Conservation (phyloP, 2,113 vertebrate genomes). For the Gymnogyps californianus region DNA sequence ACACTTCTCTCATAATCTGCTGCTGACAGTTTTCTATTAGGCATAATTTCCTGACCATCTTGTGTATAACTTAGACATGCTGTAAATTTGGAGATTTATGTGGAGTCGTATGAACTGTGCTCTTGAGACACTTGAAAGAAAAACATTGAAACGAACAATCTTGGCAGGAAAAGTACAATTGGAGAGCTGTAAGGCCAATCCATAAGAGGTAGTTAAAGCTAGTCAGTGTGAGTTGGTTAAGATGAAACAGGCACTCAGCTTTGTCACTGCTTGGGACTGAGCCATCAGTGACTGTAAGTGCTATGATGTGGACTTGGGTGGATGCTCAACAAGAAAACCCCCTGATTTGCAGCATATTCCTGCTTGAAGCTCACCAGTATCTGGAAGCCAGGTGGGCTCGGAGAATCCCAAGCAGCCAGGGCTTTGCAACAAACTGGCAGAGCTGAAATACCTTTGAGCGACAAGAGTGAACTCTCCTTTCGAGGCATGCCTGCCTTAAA, state of each 20-base stretch:
- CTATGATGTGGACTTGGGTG: neutral
- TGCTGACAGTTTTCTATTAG: slow-evolving; percentile 53
- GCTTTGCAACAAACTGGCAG: neutral
- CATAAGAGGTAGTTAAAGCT: neutral
- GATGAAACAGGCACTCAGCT: neutral
- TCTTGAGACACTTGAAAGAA: slow-evolving; percentile 44
- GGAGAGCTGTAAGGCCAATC: slow-evolving; percentile 5
- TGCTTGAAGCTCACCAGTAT: neutral
- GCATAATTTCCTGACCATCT: slow-evolving; percentile 53
- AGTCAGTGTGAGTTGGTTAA: slow-evolving; percentile 25
- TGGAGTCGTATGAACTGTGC: neutral
- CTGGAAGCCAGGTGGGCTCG: neutral
- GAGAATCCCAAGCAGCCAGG: neutral
- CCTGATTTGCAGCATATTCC: neutral
- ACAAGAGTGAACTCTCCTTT: neutral
- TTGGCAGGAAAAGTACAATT: slow-evolving; percentile 32
- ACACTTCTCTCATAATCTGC: slow-evolving; percentile 36
- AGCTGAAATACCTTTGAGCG: neutral
- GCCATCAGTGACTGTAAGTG: neutral
- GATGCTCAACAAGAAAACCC: neutral
- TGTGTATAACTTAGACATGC: slow-evolving; percentile 30
- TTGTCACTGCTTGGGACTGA: slow-evolving; percentile 7
- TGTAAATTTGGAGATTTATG: slow-evolving; percentile 55
- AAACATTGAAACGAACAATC: neutral
- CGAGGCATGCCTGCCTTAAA: neutral